Conservation (phyloP, 2,113 vertebrate genomes). For the Leptobrachium leishanense region DNA sequence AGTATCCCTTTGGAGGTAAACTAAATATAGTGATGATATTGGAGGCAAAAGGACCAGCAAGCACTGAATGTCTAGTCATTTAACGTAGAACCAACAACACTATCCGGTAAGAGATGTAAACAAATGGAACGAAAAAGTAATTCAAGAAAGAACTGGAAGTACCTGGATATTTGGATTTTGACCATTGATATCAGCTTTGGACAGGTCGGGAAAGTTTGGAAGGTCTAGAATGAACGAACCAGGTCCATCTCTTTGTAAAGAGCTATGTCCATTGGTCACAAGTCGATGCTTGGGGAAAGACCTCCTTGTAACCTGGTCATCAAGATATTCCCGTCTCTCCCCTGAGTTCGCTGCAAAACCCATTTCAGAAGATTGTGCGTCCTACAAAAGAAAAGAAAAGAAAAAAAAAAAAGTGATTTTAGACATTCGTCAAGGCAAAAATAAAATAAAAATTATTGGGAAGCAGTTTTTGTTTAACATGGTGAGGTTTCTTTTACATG, state of each 20-base stretch:
- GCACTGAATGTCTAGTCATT: too few relatives aligned
- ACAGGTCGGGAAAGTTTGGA: slow-evolving; percentile 94
- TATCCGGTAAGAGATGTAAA: too few relatives aligned
- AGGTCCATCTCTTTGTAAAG: slow-evolving; percentile 82
- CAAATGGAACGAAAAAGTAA: too few relatives aligned
- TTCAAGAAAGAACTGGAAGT: slow-evolving; percentile 28
- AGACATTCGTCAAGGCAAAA: too few relatives aligned
- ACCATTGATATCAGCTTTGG: slow-evolving; percentile 92
- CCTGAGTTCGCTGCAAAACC: slow-evolving; percentile 68
- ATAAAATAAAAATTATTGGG: too few relatives aligned
- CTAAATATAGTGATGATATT: too few relatives aligned
- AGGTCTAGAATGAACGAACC: slow-evolving; percentile 89
- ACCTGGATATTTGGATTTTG: slow-evolving; percentile 99
- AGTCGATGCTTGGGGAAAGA: slow-evolving; percentile 74
- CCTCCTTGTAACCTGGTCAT: slow-evolving; percentile 70
- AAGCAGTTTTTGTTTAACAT: too few relatives aligned
- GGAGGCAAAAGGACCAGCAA: too few relatives aligned
- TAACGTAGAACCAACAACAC: too few relatives aligned
- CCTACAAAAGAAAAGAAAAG: background rate
- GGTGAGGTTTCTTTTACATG: too few relatives aligned
- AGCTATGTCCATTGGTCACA: slow-evolving; percentile 64
- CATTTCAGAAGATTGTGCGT: slow-evolving; percentile 60
- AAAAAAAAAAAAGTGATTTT: background rate
- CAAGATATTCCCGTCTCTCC: slow-evolving; percentile 64
- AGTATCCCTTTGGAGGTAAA: too few relatives aligned